These are phyloP conservation scores for Hydropsyche betteni DNA, from an alignment of 2,888 invertebrate species.

Conservation along the genomic window DNA sequence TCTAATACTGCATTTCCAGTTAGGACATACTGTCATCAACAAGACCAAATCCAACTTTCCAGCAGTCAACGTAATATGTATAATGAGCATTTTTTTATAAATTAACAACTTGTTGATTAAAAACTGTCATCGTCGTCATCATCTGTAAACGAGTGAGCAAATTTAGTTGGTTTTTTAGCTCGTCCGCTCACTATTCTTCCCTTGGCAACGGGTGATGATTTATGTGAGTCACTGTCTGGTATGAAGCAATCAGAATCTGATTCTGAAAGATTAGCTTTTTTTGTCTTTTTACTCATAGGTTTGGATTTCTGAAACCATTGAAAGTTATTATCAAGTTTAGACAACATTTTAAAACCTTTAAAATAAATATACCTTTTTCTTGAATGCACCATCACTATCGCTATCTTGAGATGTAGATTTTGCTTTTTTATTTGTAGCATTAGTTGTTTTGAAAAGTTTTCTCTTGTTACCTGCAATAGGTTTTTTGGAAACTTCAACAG, in stretches of 20 bases:
- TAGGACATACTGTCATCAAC: too few relatives aligned
- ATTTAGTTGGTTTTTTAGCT: constrained; percentile 55
- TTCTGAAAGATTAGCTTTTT: constrained; percentile 56
- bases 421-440: constrained; percentile 41
- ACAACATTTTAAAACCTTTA: too few relatives aligned
- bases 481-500: constrained; percentile 58
- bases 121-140: constrained; percentile 55
- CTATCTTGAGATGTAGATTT: constrained; percentile 56
- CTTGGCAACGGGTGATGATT: constrained; percentile 7
- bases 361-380: constrained; percentile 59
- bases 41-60: constrained; percentile 44
- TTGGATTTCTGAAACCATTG: constrained; percentile 32
- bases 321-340: not conserved
- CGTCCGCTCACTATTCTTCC: constrained; percentile 53
- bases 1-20: too few relatives aligned
- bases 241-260: constrained; percentile 56
- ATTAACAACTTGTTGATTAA: constrained; percentile 38
- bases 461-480: constrained; percentile 54
- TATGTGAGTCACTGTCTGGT: constrained; percentile 44
- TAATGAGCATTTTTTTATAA: constrained; percentile 52
- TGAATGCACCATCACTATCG: constrained; percentile 65
- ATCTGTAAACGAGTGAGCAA: constrained; percentile 57
- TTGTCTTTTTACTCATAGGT: constrained; percentile 57
- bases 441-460: constrained; percentile 43
- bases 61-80: constrained; percentile 51